Conservation (phyloP, 2,797 vertebrate species). For the Austrolebias charrua region DNA sequence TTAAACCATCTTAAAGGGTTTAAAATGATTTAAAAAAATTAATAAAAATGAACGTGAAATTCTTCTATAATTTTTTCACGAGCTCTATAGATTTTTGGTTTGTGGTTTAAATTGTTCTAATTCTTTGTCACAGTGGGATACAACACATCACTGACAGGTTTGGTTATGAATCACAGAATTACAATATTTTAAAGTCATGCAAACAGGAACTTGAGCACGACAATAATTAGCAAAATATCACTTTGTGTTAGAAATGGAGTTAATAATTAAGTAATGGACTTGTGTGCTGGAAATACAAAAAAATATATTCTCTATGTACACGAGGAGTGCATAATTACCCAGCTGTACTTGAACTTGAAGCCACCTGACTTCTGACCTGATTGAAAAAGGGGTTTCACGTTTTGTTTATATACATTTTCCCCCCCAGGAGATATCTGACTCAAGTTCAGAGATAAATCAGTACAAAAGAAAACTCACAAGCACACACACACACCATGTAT, state of each 20-base stretch:
- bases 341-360: constrained; percentile 53
- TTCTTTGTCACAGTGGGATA: constrained; percentile 10
- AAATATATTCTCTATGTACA: constrained; percentile 81
- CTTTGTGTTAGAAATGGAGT: constrained; percentile 36
- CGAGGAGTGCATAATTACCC: constrained; percentile 70
- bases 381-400: constrained; percentile 42
- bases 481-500: constrained; percentile 7
- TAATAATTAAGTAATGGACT: constrained; percentile 29
- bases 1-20: too few relatives aligned
- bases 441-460: constrained; percentile 24
- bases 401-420: background rate
- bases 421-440: constrained; percentile 34
- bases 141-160: constrained; percentile 12
- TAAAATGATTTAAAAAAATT: too few relatives aligned
- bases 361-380: constrained; percentile 55
- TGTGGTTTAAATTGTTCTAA: constrained; percentile 14
- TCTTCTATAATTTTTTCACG: background rate
- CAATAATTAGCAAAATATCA: constrained; percentile 33
- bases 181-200: constrained; percentile 10
- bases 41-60: too few relatives aligned
- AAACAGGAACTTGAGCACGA: constrained; percentile 5
- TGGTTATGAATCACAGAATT: constrained; percentile 10
- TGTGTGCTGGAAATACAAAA: constrained; percentile 65
- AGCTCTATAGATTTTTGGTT: background rate
- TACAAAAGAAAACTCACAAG: constrained; percentile 36